Conservation (phyloP, 2,113 vertebrate species). For the Furnarius figulus region DNA sequence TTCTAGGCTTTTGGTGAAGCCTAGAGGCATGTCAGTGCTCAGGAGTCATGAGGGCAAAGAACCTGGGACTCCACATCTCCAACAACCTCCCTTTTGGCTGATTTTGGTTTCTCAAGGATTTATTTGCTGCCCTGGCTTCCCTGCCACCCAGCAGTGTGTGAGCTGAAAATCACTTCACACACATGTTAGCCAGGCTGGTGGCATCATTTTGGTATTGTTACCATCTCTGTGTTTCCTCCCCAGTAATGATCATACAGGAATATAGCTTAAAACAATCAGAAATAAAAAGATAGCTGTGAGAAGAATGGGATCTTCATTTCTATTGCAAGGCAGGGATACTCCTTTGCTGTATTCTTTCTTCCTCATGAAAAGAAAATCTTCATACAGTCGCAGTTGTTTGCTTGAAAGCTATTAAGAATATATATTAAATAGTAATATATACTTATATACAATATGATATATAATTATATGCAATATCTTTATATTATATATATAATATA, state of each 20-base stretch:
- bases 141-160: not conserved
- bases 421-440: too few species aligned
- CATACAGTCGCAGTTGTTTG: not conserved
- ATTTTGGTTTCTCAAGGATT: not conserved
- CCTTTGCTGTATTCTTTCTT: not conserved
- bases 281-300: not conserved
- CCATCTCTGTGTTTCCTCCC: accelerated
- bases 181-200: accelerated
- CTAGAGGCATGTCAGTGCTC: not conserved
- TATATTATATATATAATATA: not conserved
- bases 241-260: not conserved
- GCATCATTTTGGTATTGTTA: not conserved
- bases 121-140: not conserved
- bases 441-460: too few species aligned
- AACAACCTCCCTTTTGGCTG: not conserved
- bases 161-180: not conserved
- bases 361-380: not conserved
- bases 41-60: not conserved
- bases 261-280: not conserved
- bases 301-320: not conserved
- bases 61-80: not conserved
- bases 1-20: not conserved
- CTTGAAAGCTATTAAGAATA: not conserved
- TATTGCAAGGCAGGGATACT: not conserved
- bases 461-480: not conserved